Evolutionary conservation across 2,888 invertebrate species (phyloP), one percentile per base, ranked within the genome.

Genomic region (Caenorhabditis auriculariae): DNA sequence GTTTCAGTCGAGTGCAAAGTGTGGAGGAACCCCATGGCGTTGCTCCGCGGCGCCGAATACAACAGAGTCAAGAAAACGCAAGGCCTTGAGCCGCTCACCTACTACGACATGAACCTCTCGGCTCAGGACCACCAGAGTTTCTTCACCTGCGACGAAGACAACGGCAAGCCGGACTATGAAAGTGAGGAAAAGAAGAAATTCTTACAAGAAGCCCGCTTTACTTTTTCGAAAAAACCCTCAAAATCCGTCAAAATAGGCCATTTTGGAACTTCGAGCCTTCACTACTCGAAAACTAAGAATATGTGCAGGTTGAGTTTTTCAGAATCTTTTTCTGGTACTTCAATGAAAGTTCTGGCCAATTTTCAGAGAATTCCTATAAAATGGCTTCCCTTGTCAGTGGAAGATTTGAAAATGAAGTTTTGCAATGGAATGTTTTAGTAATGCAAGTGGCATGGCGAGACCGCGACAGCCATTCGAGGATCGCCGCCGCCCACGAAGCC

Each of bases 41-140:
- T 96, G 60, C 91, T 94, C 83, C 88, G 96, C 45, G 96, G 95
- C 5, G 91, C 94, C 0, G 96, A 96, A 83, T 98, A 96, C 84
- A 90, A 91, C 75, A 87, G 95, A n/a, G 92, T 93, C 83, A 91
- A 90, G 83, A 65, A 69, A 44, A 62, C 55, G 0, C 91, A 91
- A 1, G 89, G 89, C 73, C 91, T 92, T 80, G 93, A 96, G 74
- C 94, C 96, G 0, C 86, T 96, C 41, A 96, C 96, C 0, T 96
- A 93, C 84, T 94, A 96, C 83, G 96, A 98, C 82, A 95, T 96
- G 95, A 98, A 96, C 84, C 86, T 96, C 42, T 93, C 94, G 0
- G 95, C 96, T 21, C 95, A 96, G 85, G 96, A 96, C 84, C 96
- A 98, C 84, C 95, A 95, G 83, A 92, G 91, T 4, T 91, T 92